Base-by-base conservation (phyloP, 2,113 vertebrate species). In the Notiomystis cincta region DNA sequence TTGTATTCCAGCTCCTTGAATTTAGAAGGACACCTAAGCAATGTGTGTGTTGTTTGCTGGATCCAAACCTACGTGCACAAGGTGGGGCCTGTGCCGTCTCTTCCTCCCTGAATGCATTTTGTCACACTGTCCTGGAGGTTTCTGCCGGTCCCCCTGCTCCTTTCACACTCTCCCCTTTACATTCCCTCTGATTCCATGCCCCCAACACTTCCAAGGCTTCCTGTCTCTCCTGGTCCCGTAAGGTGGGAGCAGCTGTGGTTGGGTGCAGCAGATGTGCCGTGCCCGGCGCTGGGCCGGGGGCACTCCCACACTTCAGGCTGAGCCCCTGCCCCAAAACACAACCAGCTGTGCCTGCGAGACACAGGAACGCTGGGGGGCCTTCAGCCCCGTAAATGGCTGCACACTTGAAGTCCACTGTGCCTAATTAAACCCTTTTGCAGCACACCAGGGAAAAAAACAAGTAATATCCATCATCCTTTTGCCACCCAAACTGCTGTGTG, bases 381-480 rank as follows among this genome's bases (percentile, higher is more conserved):
- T 91, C 86, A 83, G 85, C 65, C 57, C 48, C 0, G 0, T 90
- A 81, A 93, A 78, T 88, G 57, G 48, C 88, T 75, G 18, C 45
- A 40, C 6, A 2, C 86, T 87, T 84, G 5, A 89, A 89, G 80
- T 42, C 88, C 2, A 2, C 61, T 82, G 76, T 61, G 92, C 69
- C 69, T 78, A 92, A 96, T 95, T 93, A 96, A 92, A 75, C 53
- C 67, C 40, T 93, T 94, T 90, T 57, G 75, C 92, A 93, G 77
- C 67, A 79, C 81, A 70, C 69, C 61, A 79, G 82, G 82, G 60
- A 61, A 75, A 94, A 91, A 93, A n/a, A 0, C 27, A 88, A 80
- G 71, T 62, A 78, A 89, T 93, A 95, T 87, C 89, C 21, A 0
- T 69, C 65, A 87, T 86, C 45, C 44, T 84, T 45, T 69, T 93